phyloP scores from a whole-genome alignment of 2,888 invertebrate genomes.

The Leucophenga maculata region DNA sequence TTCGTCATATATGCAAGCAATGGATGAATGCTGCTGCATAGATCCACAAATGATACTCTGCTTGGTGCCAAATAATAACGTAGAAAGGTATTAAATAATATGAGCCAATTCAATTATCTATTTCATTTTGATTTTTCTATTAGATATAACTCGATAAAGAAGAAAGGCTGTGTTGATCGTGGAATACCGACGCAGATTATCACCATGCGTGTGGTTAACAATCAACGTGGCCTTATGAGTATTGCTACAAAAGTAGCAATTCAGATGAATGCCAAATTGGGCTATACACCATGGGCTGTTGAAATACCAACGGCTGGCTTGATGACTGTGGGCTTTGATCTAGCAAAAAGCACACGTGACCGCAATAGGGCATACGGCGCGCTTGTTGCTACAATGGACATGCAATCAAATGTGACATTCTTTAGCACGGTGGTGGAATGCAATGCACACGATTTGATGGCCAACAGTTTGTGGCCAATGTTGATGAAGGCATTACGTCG shows the following conservation, averaged over 20 bases:
- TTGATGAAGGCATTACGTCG: conserved; percentile 72
- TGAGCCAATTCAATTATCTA: background rate
- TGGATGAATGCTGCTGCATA: conserved; percentile 75
- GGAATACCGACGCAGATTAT: conserved; percentile 80
- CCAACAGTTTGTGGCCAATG: conserved; percentile 80
- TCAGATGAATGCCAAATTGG: conserved; percentile 94
- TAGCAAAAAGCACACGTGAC: conserved; percentile 85
- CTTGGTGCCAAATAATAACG: conserved; percentile 79
- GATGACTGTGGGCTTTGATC: conserved; percentile 92
- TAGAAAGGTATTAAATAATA: conserved; percentile 75
- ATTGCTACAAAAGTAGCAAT: conserved; percentile 94
- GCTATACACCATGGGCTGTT: conserved; percentile 91
- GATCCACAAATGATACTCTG: conserved; percentile 80
- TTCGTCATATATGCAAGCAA: conserved; percentile 76
- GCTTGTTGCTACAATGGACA: conserved; percentile 82
- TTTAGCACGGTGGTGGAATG: conserved; percentile 84
- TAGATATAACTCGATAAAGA: conserved; percentile 88
- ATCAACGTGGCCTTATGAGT: conserved; percentile 76
- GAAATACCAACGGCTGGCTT: conserved; percentile 78
- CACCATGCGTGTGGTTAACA: conserved; percentile 49
- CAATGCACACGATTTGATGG: conserved; percentile 81
- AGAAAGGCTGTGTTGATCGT: conserved; percentile 83
- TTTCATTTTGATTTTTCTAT: background rate
- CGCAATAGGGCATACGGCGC: conserved; percentile 82
- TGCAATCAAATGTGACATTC: conserved; percentile 77